Evolutionary conservation across 2,797 vertebrate genomes (phyloP).

Genomic region (Squalus acanthias): DNA sequence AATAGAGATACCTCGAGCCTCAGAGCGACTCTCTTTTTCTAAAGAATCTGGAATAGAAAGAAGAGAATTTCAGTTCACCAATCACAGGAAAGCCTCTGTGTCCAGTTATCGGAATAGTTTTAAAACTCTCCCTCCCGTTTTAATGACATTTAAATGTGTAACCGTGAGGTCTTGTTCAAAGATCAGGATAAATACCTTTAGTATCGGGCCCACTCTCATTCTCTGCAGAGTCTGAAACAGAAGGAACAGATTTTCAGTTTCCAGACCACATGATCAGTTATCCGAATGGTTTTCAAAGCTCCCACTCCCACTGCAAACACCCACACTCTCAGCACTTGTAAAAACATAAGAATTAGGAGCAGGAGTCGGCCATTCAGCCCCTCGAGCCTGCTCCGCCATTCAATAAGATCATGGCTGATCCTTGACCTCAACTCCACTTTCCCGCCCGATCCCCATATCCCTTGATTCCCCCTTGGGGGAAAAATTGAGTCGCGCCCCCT

Average conservation of each 20-base stretch:
- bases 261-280: background rate
- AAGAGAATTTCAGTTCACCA: background rate
- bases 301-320: background rate
- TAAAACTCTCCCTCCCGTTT: background rate
- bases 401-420: no score
- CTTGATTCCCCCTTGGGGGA: no score
- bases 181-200: background rate
- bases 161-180: background rate
- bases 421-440: no score
- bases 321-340: background rate
- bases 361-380: background rate
- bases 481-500: no score
- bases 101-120: background rate
- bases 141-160: background rate
- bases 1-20: background rate
- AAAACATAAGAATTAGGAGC: no score
- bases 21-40: background rate
- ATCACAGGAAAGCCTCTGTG: background rate
- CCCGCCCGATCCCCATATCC: no score
- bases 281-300: background rate
- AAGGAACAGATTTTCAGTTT: background rate
- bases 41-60: background rate
- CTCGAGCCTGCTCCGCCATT: no score
- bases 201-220: background rate
- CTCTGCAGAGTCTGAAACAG: constrained; percentile 9